These are phyloP conservation scores for Drosophila eohydei DNA, from an alignment of 2,888 invertebrate species.

Conservation along the genomic window DNA sequence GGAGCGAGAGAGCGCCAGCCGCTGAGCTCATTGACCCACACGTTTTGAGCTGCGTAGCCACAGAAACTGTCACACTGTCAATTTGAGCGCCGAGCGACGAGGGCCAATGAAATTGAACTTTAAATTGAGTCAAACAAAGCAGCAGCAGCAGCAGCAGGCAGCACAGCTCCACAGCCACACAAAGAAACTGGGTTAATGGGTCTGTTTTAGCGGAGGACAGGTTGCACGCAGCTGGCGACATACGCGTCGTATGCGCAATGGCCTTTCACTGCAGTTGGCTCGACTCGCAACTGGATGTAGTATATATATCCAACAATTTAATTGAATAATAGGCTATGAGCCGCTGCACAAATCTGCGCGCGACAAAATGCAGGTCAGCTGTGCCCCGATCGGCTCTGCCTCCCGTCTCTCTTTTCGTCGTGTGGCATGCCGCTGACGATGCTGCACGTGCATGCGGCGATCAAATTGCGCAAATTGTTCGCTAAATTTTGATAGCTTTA, in stretches of 20 bases:
- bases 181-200: constrained; percentile 77
- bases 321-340: constrained; percentile 75
- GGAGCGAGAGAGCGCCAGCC: constrained; percentile 25
- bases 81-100: constrained; percentile 71
- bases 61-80: constrained; percentile 72
- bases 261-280: constrained; percentile 71
- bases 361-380: constrained; percentile 74
- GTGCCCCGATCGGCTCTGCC: constrained; percentile 9
- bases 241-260: constrained; percentile 71
- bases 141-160: constrained; percentile 20
- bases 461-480: constrained; percentile 52
- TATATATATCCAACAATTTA: constrained; percentile 47
- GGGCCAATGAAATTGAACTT: constrained; percentile 82
- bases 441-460: constrained; percentile 55
- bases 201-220: constrained; percentile 72
- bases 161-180: constrained; percentile 17
- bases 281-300: constrained; percentile 11
- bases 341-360: constrained; percentile 63
- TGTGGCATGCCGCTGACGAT: constrained; percentile 24
- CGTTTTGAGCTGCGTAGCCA: constrained; percentile 48
- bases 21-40: constrained; percentile 78
- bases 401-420: neutral
- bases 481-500: constrained; percentile 36
- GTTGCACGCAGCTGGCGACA: constrained; percentile 55
- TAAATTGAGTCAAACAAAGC: constrained; percentile 78